Evolutionary conservation across 2,888 invertebrate genomes (phyloP).

Genomic region (Xylota sylvarum): DNA sequence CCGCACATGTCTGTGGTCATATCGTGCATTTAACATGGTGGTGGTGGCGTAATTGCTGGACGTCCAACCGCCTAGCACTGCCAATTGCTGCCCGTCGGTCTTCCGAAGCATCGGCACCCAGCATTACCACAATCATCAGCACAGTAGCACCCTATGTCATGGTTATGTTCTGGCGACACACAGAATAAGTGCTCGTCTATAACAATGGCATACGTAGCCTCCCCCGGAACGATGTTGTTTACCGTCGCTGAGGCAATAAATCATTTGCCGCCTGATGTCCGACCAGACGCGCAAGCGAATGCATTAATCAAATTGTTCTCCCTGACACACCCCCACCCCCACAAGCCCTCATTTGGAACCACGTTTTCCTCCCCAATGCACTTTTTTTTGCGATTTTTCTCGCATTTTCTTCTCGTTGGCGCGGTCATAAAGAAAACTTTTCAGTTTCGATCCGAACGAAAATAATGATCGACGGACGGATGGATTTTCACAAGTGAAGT

Average conservation of each 20-base stretch:
- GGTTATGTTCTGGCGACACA: conserved; percentile 67
- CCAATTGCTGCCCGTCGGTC: conserved; percentile 55
- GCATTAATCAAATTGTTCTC: conserved; percentile 71
- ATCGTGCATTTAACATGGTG: conserved; percentile 51
- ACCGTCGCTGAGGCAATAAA: conserved; percentile 69
- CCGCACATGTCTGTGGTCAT: conserved; percentile 27
- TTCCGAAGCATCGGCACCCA: conserved; percentile 28
- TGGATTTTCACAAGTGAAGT: conserved; percentile 31
- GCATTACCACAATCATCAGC: conserved; percentile 50
- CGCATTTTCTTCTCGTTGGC: conserved; percentile 18
- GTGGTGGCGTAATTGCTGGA: conserved; percentile 69
- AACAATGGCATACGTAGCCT: conserved; percentile 3
- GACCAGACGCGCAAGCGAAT: conserved; percentile 75
- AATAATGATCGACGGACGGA: conserved; percentile 70
- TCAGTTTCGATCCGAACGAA: conserved; percentile 68
- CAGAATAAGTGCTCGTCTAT: conserved; percentile 31
- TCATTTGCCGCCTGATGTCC: conserved; percentile 76
- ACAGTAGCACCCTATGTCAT: conserved; percentile 47
- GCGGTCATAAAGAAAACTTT: conserved; percentile 33
- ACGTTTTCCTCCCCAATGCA: conserved; percentile 51
- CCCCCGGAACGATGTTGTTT: conserved; percentile 70
- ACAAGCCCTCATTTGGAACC: neutral
- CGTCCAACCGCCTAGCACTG: conserved; percentile 59
- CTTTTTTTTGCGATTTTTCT: conserved; percentile 18
- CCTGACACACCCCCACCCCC: neutral